phyloP scores from a whole-genome alignment of 2,797 vertebrate genomes.

The Lindbergichthys nudifrons region DNA sequence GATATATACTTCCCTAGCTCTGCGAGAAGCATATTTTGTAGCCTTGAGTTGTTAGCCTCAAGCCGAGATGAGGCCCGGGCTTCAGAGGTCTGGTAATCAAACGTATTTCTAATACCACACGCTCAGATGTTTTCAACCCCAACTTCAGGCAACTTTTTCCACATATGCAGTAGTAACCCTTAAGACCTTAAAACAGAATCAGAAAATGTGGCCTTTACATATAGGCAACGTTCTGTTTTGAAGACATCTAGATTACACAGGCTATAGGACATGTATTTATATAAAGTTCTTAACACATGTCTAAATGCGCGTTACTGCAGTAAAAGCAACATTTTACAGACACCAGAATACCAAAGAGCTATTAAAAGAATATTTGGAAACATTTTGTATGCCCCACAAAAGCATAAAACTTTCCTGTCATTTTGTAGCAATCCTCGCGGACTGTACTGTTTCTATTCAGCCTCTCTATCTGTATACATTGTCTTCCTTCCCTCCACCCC shows the following conservation, averaged over 20 bases:
- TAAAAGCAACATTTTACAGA: neutral
- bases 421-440: neutral
- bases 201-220: too few relatives aligned
- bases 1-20: too few relatives aligned
- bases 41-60: too few relatives aligned
- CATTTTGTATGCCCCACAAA: slow-evolving; percentile 4
- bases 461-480: slow-evolving; percentile 21
- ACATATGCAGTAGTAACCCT: too few relatives aligned
- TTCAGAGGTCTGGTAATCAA: neutral
- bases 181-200: too few relatives aligned
- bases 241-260: neutral
- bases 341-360: neutral
- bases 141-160: too few relatives aligned
- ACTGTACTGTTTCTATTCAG: slow-evolving; percentile 6
- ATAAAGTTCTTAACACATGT: neutral
- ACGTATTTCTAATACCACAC: too few relatives aligned
- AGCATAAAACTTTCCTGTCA: slow-evolving; percentile 12
- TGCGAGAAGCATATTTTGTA: too few relatives aligned
- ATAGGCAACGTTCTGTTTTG: neutral
- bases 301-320: neutral
- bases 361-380: neutral
- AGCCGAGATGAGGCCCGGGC: neutral
- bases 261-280: neutral
- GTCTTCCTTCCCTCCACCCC: slow-evolving; percentile 11
- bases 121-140: neutral